Base-by-base conservation (phyloP, 2,888 invertebrate genomes). In the Trichopria drosophilae region DNA sequence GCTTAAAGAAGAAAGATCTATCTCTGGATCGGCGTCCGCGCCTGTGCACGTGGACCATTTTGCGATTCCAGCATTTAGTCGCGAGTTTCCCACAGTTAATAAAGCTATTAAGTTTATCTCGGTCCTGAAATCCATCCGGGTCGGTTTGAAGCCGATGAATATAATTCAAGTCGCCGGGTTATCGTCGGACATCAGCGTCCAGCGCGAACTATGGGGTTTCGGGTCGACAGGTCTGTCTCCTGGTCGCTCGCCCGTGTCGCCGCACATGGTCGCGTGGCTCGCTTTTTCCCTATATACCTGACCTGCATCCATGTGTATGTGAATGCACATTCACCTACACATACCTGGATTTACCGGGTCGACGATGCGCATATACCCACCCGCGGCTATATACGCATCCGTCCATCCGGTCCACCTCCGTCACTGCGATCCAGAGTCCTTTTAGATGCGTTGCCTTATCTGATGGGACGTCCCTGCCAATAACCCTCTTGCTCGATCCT, bases 101-200 rank as follows among this genome's bases (percentile, higher is more conserved):
- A 70, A 71, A 73, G 68, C 71, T 69, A 72, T 72, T 72, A 71
- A 72, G 66, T 69, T 71, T 67, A 71, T 73, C 69, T 67, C 51
- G n/a, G n/a, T n/a, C n/a, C n/a, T 39, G 41, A 53, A 48, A 44
- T 60, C 67, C 67, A 71, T 72, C 69, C 52, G 53, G 20, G 51
- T 45, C 53, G 49, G 39, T 46, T 51, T n/a, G n/a, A 39, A 44
- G 18, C 42, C 44, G 44, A 51, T 51, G 50, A 55, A 53, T 51
- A 43, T 43, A 35, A 43, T 49, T 45, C 28, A 32, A 49, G 39
- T 18, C 15, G 32, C 31, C 41, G 41, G 49, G 47, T 51, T 59
- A 56, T 52, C 54, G 56, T n/a, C 61, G 60, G 59, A 57, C 67
- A 67, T 65, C 66, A 61, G 62, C 59, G 57, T 57, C 46, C 60